A percentile compares a stretch with the other conserved stretches of the same genome.
phyloP scores from a whole-genome alignment of 2,797 vertebrate genomes.

The Gouania willdenowi region DNA sequence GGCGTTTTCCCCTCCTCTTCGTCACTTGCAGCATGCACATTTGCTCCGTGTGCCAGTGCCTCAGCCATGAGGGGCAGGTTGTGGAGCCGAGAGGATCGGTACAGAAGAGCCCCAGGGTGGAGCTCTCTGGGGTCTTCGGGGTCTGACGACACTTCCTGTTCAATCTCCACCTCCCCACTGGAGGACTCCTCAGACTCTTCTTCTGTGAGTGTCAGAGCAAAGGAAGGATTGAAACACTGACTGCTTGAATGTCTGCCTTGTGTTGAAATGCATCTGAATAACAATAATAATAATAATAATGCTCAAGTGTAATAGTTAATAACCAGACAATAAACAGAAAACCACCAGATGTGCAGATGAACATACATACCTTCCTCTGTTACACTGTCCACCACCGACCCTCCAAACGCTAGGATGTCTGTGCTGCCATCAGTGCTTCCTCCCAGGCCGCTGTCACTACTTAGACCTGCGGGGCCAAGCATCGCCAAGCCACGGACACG shows the following conservation, averaged over 20 bases:
- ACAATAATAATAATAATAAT: no score
- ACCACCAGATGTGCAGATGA: background rate
- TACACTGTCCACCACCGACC: slow-evolving; percentile 91
- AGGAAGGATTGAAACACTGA: no score
- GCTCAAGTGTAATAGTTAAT: no score
- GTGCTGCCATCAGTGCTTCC: slow-evolving; percentile 95
- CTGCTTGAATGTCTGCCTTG: no score
- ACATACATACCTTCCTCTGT: slow-evolving; percentile 84
- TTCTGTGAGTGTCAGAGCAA: slow-evolving; percentile 37
- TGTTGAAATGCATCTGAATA: no score
- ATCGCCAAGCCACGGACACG: slow-evolving; percentile 72
- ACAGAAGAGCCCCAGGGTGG: slow-evolving; percentile 81
- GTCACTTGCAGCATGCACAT: slow-evolving; percentile 83
- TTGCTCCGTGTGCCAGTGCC: slow-evolving; percentile 87
- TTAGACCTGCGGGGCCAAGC: slow-evolving; percentile 89
- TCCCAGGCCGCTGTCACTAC: slow-evolving; percentile 94
- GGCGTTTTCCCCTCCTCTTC: slow-evolving; percentile 88
- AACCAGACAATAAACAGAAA: no score
- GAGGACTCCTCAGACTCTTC: slow-evolving; percentile 92
- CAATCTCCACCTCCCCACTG: slow-evolving; percentile 84
- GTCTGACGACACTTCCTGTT: slow-evolving; percentile 83
- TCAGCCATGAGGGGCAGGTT: slow-evolving; percentile 90
- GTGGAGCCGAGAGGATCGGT: slow-evolving; percentile 79
- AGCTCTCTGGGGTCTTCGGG: slow-evolving; percentile 84
- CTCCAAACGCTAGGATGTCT: slow-evolving; percentile 88